phyloP scores from a whole-genome alignment of 2,113 vertebrate species.

The Crotalus viridis region DNA sequence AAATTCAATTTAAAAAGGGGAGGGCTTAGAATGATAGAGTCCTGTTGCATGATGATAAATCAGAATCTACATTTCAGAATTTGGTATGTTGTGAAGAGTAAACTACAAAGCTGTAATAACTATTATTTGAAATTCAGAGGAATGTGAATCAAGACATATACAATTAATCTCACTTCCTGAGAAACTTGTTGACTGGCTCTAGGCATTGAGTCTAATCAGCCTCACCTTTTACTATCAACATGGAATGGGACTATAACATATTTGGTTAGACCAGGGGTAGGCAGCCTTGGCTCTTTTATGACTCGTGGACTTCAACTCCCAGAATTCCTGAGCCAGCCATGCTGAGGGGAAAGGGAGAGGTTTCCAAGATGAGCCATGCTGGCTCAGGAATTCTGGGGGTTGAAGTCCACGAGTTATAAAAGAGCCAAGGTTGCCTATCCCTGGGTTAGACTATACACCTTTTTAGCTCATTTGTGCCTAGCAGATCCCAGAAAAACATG shows the following conservation, averaged over 20 bases:
- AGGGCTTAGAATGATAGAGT: neutral
- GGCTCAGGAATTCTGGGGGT: too few species aligned
- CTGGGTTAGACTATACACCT: neutral
- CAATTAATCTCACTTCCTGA: neutral
- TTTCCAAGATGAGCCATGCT: too few species aligned
- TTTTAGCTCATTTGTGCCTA: neutral
- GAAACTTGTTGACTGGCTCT: neutral
- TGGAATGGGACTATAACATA: neutral
- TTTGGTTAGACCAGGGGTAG: neutral
- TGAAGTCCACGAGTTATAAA: too few species aligned
- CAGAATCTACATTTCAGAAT: neutral
- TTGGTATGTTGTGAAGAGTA: neutral
- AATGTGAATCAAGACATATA: neutral
- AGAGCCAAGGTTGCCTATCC: too few species aligned
- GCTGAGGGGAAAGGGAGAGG: too few species aligned
- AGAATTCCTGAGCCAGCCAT: too few species aligned
- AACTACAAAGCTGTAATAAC: neutral
- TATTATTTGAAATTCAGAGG: neutral
- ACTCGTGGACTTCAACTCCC: too few species aligned
- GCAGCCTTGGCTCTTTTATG: too few species aligned
- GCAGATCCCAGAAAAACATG: neutral
- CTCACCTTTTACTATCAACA: neutral
- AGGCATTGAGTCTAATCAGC: neutral
- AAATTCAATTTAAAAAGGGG: neutral
- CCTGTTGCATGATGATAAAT: neutral